Conservation (phyloP, 2,888 invertebrate genomes). For the Eupeodes luniger region DNA sequence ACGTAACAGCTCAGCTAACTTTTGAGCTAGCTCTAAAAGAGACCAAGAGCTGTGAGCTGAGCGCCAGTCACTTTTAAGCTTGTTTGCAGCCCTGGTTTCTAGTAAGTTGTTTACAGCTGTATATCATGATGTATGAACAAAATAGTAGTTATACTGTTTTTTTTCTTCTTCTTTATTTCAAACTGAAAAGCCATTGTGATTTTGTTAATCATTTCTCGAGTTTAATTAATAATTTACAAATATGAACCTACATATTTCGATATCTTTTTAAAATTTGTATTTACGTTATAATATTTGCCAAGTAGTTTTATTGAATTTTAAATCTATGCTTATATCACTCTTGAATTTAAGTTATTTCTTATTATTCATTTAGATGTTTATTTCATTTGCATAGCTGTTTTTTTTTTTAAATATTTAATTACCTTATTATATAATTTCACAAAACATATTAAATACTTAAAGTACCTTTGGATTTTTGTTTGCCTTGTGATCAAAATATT, state of each 20-base stretch:
- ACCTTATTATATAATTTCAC: background rate
- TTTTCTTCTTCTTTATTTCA: background rate
- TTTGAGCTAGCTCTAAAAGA: no score
- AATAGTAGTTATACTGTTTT: no score
- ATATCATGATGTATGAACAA: no score
- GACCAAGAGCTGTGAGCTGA: no score
- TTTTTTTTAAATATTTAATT: background rate
- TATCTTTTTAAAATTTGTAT: background rate
- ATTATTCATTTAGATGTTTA: background rate
- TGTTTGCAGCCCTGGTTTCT: no score
- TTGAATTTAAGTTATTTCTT: background rate
- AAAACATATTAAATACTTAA: background rate
- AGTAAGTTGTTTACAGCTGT: no score
- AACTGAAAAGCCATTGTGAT: background rate
- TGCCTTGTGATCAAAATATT: background rate
- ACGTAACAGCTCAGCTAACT: no score
- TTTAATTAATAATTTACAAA: background rate
- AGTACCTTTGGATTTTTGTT: background rate
- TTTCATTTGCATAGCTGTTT: background rate
- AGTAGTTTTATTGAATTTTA: background rate
- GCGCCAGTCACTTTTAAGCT: no score
- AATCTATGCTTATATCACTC: background rate
- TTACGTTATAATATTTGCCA: background rate
- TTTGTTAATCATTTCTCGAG: background rate
- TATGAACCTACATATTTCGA: background rate